Evolutionary conservation across 2,888 invertebrate species (phyloP), one percentile per base, ranked within the genome.

Genomic region (Brachycybe producta): DNA sequence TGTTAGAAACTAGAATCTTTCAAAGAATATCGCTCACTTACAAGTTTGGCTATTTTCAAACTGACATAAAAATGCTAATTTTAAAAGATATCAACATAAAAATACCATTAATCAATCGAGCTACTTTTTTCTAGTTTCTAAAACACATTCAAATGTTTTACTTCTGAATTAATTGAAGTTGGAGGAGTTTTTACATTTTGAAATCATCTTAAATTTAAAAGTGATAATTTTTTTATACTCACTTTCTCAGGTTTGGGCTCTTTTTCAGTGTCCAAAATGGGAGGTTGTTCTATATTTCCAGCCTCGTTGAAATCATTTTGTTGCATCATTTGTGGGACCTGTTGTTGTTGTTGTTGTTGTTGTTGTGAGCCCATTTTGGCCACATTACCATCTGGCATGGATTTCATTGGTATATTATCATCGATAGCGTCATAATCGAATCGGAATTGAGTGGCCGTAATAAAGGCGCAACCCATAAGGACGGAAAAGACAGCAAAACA

Each of bases 401-500:
- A 39, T 38, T 49, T 55, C 42, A 54, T 49, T 38, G 52, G 51
- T 38, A 52, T 42, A 26, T 30, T 17, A 35, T 54, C 50, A 28
- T 53, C 49, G 45, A 32, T 47, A 19, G 51, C 36, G 13, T 58
- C 57, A 57, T 73, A 74, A 49, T 70, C 72, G 62, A 78, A 78
- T 57, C 72, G 75, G 52, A 86, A 84, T 72, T 87, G 90, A 0
- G 91, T 84, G 1, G 94, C 91, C 5, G 85, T 83, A 43, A 92
- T 80, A 50, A 95, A 75, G 1, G 97, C 92, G 40, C 87, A 90
- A 2, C 87, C 84, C 92, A 97, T 97, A 27, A 98, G 74, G 27
- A 95, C 85, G 17, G 91, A 87, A 71, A 98, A 98, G 40, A 92
- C 91, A 11, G 94, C 90, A 70, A 98, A 98, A 67, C 97, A 98